Base-by-base conservation (phyloP, 2,797 vertebrate genomes). In the Otus scops region DNA sequence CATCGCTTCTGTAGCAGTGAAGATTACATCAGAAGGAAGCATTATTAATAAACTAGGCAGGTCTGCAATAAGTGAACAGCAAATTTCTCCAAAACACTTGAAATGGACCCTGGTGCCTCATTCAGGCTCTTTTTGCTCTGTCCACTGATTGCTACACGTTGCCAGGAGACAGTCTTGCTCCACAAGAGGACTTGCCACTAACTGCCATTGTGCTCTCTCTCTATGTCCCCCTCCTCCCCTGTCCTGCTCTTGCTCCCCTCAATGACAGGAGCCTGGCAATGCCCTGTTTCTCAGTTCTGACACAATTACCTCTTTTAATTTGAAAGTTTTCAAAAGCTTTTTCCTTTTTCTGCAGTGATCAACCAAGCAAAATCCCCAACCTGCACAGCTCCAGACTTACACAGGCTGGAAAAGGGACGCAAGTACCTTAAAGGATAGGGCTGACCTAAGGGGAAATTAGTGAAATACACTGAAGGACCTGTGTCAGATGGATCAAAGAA, bases 91-190 rank as follows among this genome's bases (percentile, higher is more conserved):
- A 32, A 53, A 65, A 54, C 64, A 26, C 69, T 88, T 54, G 47
- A 79, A 92, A 81, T 36, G 54, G 88, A 67, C 67, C 50, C 69
- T 32, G 64, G 85, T 20, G 0, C 53, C 83, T 86, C 43, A n/a
- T 85, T 75, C 53, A 36, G 84, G 38, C 63, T 80, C 71, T 64
- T 79, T 50, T 47, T 3, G 13, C 88, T 81, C 82, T 0, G 0
- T 74, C 64, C 67, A 67, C 65, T 5, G 4, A 19, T 47, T 43
- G 59, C 43, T 85, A 67, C 54, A 32, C 20, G 92, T 95, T 96
- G 93, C 97, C 90, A 85, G 92, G 96, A 95, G 86, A 96, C 97
- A 10, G 85, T 32, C 27, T 77, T 30, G 67, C 82, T 96, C 80
- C 54, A 20, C 63, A 73, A 4, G 41, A 67, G 63, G 68, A 53